Base-by-base conservation (phyloP, 2,797 vertebrate species). In the Enteromius paludinosus region DNA sequence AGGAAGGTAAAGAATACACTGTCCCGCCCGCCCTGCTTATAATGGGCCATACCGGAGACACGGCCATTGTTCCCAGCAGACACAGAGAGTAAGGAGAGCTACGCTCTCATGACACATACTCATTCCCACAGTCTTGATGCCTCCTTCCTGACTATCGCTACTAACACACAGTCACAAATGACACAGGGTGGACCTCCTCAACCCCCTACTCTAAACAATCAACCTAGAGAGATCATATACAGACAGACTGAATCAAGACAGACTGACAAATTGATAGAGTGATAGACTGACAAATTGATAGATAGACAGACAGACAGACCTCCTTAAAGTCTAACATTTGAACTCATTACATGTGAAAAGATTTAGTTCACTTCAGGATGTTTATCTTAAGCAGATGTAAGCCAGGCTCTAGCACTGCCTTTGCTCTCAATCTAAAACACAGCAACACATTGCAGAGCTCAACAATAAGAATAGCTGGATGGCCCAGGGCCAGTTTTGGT, bases 1-100 rank as follows among this genome's bases (percentile, higher is more conserved):
- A 87, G 86, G 86, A 87, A 88, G 86, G 80, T 87, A 59, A 84
- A 80, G 74, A 76, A 84, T 83, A 86, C 86, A 87, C 81, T 59
- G 62, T 66, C 81, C 82, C 81, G 45, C 85, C 78, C 81, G 52
- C 66, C 68, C 81, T 72, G 76, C 69, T 61, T 69, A 73, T 73
- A 76, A 83, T 56, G 15, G 38, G 49, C 75, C 43, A 82, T 73
- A 64, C 76, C 77, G 66, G 85, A 88, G 84, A 87, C 82, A 79
- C 61, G 43, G 47, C 86, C 83, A 88, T 87, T 88, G 87, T 88
- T 88, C 76, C 43, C 15, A 52, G 84, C 81, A 75, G 83, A 87
- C 86, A 86, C 66, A 77, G 75, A 62, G 65, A 61, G 59, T 80
- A 56, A 74, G 76, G 38, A 83, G 85, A 79, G 62, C 25, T 59